phyloP scores from a whole-genome alignment of 2,888 invertebrate species.

The Selenia dentaria region DNA sequence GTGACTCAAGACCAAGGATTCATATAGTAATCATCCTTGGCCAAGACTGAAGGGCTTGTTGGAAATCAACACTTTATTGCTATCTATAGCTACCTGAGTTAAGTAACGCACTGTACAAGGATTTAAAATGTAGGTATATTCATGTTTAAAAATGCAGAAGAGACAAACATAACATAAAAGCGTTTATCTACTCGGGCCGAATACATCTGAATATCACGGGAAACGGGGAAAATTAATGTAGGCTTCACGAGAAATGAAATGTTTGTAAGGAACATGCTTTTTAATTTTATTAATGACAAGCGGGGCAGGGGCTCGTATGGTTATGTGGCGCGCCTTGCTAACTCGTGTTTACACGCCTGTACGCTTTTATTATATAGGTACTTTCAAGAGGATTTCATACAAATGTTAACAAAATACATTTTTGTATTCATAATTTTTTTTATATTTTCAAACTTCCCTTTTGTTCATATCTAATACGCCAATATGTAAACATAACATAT shows the following conservation, averaged over 20 bases:
- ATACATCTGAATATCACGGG: slow-evolving; percentile 26
- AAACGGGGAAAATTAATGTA: slow-evolving; percentile 16
- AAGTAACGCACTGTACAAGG: slow-evolving; percentile 21
- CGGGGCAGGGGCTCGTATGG: neutral
- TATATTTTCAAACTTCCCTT: too few species aligned
- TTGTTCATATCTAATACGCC: too few species aligned
- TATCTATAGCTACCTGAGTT: too few species aligned
- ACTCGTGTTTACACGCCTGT: neutral
- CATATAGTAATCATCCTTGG: too few species aligned
- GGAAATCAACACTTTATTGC: too few species aligned
- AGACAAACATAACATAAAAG: slow-evolving; percentile 38
- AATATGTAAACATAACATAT: too few species aligned
- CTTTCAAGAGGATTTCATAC: too few species aligned
- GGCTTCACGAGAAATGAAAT: slow-evolving; percentile 8
- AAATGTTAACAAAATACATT: too few species aligned
- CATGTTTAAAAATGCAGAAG: slow-evolving; percentile 36
- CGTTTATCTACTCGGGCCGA: slow-evolving; percentile 31
- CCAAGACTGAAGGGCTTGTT: too few species aligned
- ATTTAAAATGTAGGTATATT: slow-evolving; percentile 32
- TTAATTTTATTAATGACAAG: slow-evolving; percentile 9
- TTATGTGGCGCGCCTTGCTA: neutral
- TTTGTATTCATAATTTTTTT: too few species aligned
- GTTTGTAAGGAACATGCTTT: slow-evolving; percentile 1
- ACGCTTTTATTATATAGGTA: too few species aligned
- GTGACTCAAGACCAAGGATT: too few species aligned